A percentile compares a stretch with the other conserved stretches of the same genome.
phyloP scores from a whole-genome alignment of 2,797 vertebrate genomes.

The Amblyraja radiata region DNA sequence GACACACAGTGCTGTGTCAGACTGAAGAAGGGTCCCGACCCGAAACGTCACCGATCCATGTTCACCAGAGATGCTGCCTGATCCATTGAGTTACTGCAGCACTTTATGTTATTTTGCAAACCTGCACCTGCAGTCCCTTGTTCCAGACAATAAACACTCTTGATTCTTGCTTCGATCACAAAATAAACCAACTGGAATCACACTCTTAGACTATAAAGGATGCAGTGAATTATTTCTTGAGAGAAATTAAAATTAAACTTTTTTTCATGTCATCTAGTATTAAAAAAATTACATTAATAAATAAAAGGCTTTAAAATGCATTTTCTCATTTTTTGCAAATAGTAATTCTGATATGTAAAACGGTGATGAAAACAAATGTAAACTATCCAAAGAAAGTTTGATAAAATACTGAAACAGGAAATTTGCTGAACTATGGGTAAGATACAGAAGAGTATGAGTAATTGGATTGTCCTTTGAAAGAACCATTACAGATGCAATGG shows the following conservation, averaged over 20 bases:
- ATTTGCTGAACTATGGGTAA: background rate
- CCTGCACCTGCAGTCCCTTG: too few species aligned
- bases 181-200: background rate
- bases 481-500: background rate
- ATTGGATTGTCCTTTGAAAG: background rate
- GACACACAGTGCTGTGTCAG: too few species aligned
- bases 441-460: background rate
- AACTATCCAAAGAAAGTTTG: background rate
- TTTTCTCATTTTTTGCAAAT: background rate
- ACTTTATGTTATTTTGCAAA: too few species aligned
- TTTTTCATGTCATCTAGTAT: background rate
- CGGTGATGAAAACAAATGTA: background rate
- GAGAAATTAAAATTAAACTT: background rate
- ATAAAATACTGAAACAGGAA: background rate
- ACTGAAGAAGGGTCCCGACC: too few species aligned
- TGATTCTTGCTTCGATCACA: too few species aligned
- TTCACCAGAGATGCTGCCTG: too few species aligned
- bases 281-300: background rate
- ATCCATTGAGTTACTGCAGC: too few species aligned
- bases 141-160: too few species aligned
- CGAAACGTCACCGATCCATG: too few species aligned
- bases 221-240: background rate
- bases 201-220: background rate
- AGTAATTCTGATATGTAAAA: background rate
- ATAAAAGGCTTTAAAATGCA: background rate